Evolutionary conservation across 2,113 vertebrate species (phyloP).

Genomic region (Fulmarus glacialis): DNA sequence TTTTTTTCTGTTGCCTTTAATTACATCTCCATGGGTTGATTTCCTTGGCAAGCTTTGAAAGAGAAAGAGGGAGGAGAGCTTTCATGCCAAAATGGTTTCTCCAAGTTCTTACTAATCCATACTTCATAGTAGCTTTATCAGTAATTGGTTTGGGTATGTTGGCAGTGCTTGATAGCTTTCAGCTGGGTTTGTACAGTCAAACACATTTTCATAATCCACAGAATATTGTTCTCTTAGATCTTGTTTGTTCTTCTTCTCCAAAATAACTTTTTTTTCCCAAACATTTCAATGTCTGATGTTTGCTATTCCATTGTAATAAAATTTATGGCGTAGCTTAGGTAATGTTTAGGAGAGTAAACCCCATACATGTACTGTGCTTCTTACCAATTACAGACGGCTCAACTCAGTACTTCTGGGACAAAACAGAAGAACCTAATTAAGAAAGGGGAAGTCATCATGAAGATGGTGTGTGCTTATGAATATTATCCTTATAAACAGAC

Average conservation of each 20-base stretch:
- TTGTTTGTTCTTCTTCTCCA: background rate
- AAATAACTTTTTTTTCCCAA: background rate
- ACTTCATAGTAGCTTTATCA: conserved; percentile 45
- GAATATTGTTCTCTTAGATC: conserved; percentile 26
- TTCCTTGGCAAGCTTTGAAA: conserved; percentile 57
- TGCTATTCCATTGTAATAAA: background rate
- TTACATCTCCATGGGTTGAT: conserved; percentile 28
- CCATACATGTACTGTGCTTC: background rate
- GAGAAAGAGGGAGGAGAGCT: background rate
- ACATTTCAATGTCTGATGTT: background rate
- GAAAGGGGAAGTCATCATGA: background rate
- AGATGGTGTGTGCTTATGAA: background rate
- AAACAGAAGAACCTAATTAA: background rate
- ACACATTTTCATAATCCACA: conserved; percentile 36
- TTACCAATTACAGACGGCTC: background rate
- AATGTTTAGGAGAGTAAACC: background rate
- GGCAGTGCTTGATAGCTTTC: conserved; percentile 52
- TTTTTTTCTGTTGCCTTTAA: conserved; percentile 21
- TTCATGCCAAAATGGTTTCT: background rate
- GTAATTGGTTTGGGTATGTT: conserved; percentile 51
- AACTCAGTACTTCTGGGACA: background rate
- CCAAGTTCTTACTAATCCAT: conserved; percentile 41
- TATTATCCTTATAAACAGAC: background rate
- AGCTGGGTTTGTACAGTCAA: conserved; percentile 16
- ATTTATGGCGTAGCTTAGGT: background rate